Conservation (phyloP, 2,797 vertebrate species). For the Crenichthys baileyi region DNA sequence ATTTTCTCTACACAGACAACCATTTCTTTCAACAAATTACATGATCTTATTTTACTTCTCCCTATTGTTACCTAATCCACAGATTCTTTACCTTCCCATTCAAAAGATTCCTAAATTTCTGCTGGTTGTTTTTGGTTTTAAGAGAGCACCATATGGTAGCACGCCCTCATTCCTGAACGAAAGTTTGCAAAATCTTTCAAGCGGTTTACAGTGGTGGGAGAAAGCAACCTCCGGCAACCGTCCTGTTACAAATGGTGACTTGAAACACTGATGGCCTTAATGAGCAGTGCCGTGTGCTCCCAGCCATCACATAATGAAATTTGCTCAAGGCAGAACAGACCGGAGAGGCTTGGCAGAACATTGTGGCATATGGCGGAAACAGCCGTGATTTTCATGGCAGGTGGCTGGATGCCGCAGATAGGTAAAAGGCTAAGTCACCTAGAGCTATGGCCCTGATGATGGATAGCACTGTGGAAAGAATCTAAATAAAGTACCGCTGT, state of each 20-base stretch:
- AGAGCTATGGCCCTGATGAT: conserved; percentile 78
- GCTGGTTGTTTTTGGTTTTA: conserved; percentile 15
- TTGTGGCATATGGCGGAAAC: conserved; percentile 93
- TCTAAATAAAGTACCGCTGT: conserved; percentile 50
- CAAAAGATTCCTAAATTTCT: conserved; percentile 7
- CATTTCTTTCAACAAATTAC: background rate
- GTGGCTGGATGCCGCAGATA: conserved; percentile 81
- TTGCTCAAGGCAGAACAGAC: conserved; percentile 91
- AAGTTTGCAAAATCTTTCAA: conserved; percentile 55
- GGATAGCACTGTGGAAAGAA: conserved; percentile 71
- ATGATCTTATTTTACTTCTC: background rate
- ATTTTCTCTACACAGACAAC: background rate
- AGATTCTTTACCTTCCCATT: conserved; percentile 5
- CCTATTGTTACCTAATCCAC: background rate
- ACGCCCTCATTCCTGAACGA: conserved; percentile 28
- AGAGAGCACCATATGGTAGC: conserved; percentile 25
- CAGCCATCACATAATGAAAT: conserved; percentile 93
- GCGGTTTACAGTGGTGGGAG: conserved; percentile 44
- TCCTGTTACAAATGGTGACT: conserved; percentile 84
- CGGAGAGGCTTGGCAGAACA: conserved; percentile 90
- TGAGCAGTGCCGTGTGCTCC: conserved; percentile 84
- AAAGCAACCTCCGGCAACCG: conserved; percentile 59
- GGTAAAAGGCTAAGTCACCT: conserved; percentile 81
- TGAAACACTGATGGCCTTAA: conserved; percentile 91
- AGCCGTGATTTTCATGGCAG: conserved; percentile 90